Conservation (phyloP, 1,140 invertebrate species). For the Papilio helenus region DNA sequence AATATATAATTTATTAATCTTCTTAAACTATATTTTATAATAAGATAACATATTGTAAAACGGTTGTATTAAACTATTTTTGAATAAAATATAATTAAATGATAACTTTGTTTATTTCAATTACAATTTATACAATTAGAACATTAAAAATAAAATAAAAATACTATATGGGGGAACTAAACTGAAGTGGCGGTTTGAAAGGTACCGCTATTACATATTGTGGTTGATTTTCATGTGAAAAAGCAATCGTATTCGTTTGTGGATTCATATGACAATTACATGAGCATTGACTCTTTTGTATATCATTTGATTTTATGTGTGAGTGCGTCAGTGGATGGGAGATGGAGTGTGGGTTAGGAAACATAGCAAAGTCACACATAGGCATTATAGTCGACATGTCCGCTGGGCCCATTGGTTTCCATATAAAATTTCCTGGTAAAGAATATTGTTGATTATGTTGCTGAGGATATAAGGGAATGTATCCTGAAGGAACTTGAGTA, state of each 20-base stretch:
- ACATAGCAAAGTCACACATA: not conserved
- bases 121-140: not conserved
- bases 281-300: conserved; percentile 48
- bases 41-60: conserved; percentile 11
- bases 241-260: not conserved
- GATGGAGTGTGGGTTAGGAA: not conserved
- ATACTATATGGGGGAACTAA: conserved; percentile 7
- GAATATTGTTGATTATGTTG: conserved; percentile 9
- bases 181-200: conserved; percentile 23
- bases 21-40: not conserved
- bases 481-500: conserved; percentile 18
- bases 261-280: conserved; percentile 56
- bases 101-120: conserved; percentile 22
- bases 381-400: conserved; percentile 16
- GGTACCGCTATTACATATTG: conserved; percentile 56
- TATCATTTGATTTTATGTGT: conserved; percentile 22
- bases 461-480: conserved; percentile 16
- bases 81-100: conserved; percentile 24
- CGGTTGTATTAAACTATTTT: not conserved
- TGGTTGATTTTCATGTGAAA: conserved; percentile 40
- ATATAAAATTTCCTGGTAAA: conserved; percentile 15
- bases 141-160: not conserved
- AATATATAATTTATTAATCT: not conserved
- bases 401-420: conserved; percentile 4
- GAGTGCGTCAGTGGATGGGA: not conserved